Evolutionary conservation across 1,140 invertebrate genomes (phyloP), one percentile per base, ranked within the genome.

Genomic region (Cheumatopsyche charites): DNA sequence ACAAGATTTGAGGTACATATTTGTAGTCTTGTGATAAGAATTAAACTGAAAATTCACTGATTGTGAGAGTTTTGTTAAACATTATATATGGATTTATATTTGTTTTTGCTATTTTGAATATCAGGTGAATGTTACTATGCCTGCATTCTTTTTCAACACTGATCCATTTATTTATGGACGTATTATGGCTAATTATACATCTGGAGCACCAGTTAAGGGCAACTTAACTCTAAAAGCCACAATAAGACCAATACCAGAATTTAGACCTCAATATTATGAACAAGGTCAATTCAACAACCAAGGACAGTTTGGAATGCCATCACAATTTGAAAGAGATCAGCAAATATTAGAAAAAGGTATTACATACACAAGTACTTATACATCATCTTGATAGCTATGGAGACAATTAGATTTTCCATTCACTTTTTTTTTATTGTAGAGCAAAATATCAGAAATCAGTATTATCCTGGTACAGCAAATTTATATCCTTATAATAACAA

Each of bases 41-140:
- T 6, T 52, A 19, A 52, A 9, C 23, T 52, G 41, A 19, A 23
- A 17, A 43, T n/a, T 13, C 45, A 15, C 29, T 36, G 36, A 43
- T 5, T 29, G 13, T 15, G 2, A 19, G 6, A 26, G n/a, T 63
- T 41, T 61, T 25, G n/a, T 19, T 25, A 61, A 19, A 21, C 17
- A 61, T 17, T 4, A 21, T 23, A 61, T 49, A 21, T 62, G 6
- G 66, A 41, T 19, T 71, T 74, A 45, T n/a, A 49, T 71, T n/a
- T n/a, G n/a, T n/a, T n/a, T n/a, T n/a, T n/a, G n/a, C n/a, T n/a
- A n/a, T n/a, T n/a, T n/a, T n/a, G n/a, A n/a, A n/a, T n/a, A n/a
- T n/a, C 73, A 85, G 83, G 95, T 98, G 0, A 98, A 98, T 82
- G 94, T 98, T 0, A 97, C 94, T 0, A 95, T 97, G 90, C 93